Evolutionary conservation across 2,113 vertebrate species (phyloP), one percentile per base, ranked within the genome.

Genomic region (Vidua macroura): DNA sequence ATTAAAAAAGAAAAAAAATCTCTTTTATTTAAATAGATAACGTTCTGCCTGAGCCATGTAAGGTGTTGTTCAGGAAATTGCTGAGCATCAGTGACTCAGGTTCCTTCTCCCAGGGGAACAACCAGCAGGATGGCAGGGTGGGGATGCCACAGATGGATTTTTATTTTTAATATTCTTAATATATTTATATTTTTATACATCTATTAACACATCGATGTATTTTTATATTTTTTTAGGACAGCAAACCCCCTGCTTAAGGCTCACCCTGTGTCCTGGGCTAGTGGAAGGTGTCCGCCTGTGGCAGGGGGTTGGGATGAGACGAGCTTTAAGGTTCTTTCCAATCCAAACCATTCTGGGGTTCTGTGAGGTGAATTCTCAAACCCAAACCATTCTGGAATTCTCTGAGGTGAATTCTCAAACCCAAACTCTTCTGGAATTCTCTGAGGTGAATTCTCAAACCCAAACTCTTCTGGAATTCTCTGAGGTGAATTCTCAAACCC

Each of bases 111-210:
- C 72, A 41, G 41, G 1, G 21, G 20, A 9, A 11, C 0, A 3
- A 2, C 18, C 43, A 16, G 5, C 62, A 56, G 35, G 16, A 3
- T 1, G 6, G 74, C 28, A 11, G 3, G 35, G 5, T 27, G 58
- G 35, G 51, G 70, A 7, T 2, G 5, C 51, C 1, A 35, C 0
- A 12, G n/a, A 19, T 1, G 14, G 0, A 1, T 8, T 21, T 28
- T 5, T 9, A 1, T 8, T 2, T 11, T 9, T 1, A 48, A 12
- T 0, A 1, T 20, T 46, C 21, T 46, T 46, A 46, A 20, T 21
- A 21, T 21, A 46, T 46, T 21, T 46, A 9, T 46, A 11, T 46
- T 7, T 24, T 5, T 9, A 2, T 6, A 4, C 41, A 41, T 41
- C 41, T 41, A 41, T 7, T 3, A 30, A 46, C 20, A 46, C 20